Percentiles rank a stretch among this genome's conserved stretches.
Evolutionary conservation across 2,888 invertebrate genomes (phyloP).

Genomic region (Ceraclea dissimilis): DNA sequence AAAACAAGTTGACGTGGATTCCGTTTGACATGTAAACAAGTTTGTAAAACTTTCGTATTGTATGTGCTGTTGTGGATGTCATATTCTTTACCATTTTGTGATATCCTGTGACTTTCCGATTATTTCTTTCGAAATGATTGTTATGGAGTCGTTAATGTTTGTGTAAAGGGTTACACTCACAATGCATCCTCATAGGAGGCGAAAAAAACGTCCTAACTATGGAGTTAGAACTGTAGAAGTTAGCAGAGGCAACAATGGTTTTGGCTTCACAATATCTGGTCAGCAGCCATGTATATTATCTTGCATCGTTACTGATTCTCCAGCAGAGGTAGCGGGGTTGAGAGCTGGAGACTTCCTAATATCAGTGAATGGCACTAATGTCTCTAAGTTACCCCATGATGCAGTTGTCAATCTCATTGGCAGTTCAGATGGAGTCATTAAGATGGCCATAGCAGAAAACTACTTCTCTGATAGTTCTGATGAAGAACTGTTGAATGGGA

Average conservation of each 20-base stretch:
- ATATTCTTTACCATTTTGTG: not conserved
- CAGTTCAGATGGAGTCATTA: slow-evolving; percentile 72
- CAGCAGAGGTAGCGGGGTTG: slow-evolving; percentile 84
- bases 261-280: slow-evolving; percentile 96
- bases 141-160: not conserved
- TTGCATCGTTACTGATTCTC: slow-evolving; percentile 83
- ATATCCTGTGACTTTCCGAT: not conserved
- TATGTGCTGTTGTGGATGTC: not conserved
- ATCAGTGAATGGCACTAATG: slow-evolving; percentile 85
- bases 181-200: slow-evolving; percentile 45
- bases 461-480: slow-evolving; percentile 82
- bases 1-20: slow-evolving; percentile 22
- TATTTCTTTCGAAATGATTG: not conserved
- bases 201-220: slow-evolving; percentile 62
- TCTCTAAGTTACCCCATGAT: slow-evolving; percentile 87
- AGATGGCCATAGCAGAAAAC: slow-evolving; percentile 80
- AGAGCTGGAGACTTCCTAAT: slow-evolving; percentile 88
- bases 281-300: slow-evolving; percentile 93
- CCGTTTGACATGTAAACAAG: slow-evolving; percentile 22
- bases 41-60: not conserved
- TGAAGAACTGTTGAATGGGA: slow-evolving; percentile 56
- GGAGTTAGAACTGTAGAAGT: slow-evolving; percentile 80
- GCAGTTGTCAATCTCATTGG: slow-evolving; percentile 89
- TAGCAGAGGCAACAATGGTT: slow-evolving; percentile 78
- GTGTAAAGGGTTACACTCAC: not conserved